Conservation (phyloP, 2,888 invertebrate species). For the Merodon equestris region DNA sequence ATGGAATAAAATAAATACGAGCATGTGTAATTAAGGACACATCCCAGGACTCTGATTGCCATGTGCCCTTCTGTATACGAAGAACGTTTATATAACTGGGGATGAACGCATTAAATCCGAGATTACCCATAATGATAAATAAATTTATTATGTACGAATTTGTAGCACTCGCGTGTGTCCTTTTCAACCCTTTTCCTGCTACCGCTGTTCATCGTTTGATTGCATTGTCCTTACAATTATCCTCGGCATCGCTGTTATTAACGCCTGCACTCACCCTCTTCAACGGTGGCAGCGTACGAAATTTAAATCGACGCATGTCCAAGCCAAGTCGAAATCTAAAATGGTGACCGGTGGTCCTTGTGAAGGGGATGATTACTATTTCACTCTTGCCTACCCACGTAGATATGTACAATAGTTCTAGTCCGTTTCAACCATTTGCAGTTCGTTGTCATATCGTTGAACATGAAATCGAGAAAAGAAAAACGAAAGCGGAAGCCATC, state of each 20-base stretch:
- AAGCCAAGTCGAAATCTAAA: slow-evolving; percentile 37
- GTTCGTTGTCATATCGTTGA: neutral
- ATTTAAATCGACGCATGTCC: slow-evolving; percentile 65
- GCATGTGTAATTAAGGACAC: slow-evolving; percentile 36
- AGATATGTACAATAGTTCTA: too few species aligned
- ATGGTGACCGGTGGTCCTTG: slow-evolving; percentile 54
- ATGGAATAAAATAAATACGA: slow-evolving; percentile 20
- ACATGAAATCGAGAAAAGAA: neutral
- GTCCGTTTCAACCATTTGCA: neutral
- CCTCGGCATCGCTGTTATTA: slow-evolving; percentile 15
- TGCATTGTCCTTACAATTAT: slow-evolving; percentile 7
- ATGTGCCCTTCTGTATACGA: slow-evolving; percentile 1
- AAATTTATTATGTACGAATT: slow-evolving; percentile 78
- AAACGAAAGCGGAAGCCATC: slow-evolving; percentile 38
- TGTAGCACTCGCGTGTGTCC: slow-evolving; percentile 40
- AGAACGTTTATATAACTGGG: neutral
- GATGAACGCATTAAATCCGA: slow-evolving; percentile 57
- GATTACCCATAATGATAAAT: slow-evolving; percentile 76
- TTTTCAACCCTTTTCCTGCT: slow-evolving; percentile 27
- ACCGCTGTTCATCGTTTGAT: neutral
- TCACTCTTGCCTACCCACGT: too few species aligned
- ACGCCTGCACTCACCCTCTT: slow-evolving; percentile 44
- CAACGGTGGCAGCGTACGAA: neutral
- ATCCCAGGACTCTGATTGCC: neutral
- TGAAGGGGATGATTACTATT: slow-evolving; percentile 19